phyloP scores from a whole-genome alignment of 2,888 invertebrate genomes.

The Physocephala rufipes region DNA sequence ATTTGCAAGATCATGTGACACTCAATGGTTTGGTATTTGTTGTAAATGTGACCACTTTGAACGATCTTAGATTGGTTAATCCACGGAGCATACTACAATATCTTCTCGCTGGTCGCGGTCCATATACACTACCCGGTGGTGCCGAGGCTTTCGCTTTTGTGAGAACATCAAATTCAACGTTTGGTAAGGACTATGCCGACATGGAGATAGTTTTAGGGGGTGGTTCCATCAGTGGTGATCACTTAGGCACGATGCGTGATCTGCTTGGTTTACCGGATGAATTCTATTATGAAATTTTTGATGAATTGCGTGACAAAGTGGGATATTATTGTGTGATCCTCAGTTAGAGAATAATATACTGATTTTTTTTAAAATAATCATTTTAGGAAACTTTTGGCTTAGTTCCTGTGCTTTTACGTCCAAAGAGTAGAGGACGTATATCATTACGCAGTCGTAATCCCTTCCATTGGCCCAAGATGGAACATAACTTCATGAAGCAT shows the following conservation, averaged over 20 bases:
- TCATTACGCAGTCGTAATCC: constrained; percentile 77
- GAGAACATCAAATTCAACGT: constrained; percentile 71
- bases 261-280: constrained; percentile 70
- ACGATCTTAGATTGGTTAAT: constrained; percentile 69
- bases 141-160: constrained; percentile 81
- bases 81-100: constrained; percentile 73
- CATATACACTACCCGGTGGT: constrained; percentile 80
- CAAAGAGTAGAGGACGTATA: constrained; percentile 78
- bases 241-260: constrained; percentile 73
- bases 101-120: constrained; percentile 72
- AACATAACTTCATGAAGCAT: constrained; percentile 83
- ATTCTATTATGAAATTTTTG: constrained; percentile 64
- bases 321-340: too few species aligned
- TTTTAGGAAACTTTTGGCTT: constrained; percentile 71
- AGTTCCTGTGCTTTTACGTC: constrained; percentile 78
- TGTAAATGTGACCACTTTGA: constrained; percentile 75
- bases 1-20: constrained; percentile 83
- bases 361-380: not conserved
- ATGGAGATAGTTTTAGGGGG: constrained; percentile 83
- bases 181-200: constrained; percentile 72
- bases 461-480: constrained; percentile 78
- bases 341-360: not conserved
- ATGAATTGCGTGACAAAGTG: constrained; percentile 56
- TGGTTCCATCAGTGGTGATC: constrained; percentile 79
- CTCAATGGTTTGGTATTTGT: constrained; percentile 78